phyloP scores from a whole-genome alignment of 2,113 vertebrate genomes.

The Chaetodon auriga region DNA sequence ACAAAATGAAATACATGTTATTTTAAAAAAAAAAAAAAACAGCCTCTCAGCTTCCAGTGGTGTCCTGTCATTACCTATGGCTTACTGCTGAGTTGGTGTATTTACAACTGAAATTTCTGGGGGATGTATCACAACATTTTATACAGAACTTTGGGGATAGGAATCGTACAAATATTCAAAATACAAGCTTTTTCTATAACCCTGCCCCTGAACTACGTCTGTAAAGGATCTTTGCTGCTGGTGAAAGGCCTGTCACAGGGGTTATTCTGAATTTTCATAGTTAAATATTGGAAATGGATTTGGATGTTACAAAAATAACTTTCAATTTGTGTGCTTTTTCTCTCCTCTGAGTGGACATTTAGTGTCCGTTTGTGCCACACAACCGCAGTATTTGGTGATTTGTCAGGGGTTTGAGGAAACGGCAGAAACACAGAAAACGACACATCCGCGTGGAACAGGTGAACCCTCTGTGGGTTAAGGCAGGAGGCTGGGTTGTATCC shows the following conservation, averaged over 20 bases:
- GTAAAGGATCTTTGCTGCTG: slow-evolving; percentile 66
- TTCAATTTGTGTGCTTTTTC: slow-evolving; percentile 61
- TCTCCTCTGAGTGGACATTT: slow-evolving; percentile 61
- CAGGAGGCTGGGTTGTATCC: slow-evolving; percentile 66
- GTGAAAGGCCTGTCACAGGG: slow-evolving; percentile 60
- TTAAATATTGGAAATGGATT: slow-evolving; percentile 48
- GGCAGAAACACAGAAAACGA: slow-evolving; percentile 46
- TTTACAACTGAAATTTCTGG: slow-evolving; percentile 14
- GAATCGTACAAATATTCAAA: slow-evolving; percentile 55
- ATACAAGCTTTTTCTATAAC: slow-evolving; percentile 14
- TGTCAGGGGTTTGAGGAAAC: slow-evolving; percentile 32
- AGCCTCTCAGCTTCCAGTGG: slow-evolving; percentile 18
- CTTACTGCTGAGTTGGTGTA: slow-evolving; percentile 40
- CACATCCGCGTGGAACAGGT: slow-evolving; percentile 48
- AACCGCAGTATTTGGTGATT: slow-evolving; percentile 65
- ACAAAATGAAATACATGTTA: slow-evolving; percentile 41
- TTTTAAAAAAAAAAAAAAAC: slow-evolving; percentile 19
- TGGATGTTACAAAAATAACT: slow-evolving; percentile 76
- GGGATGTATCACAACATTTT: neutral
- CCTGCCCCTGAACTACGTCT: slow-evolving; percentile 41
- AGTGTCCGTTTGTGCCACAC: slow-evolving; percentile 43
- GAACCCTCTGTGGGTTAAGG: slow-evolving; percentile 76
- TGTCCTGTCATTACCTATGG: slow-evolving; percentile 47
- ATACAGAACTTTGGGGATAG: slow-evolving; percentile 8
- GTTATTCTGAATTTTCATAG: slow-evolving; percentile 26